Evolutionary conservation across 2,888 invertebrate species (phyloP), one percentile per base, ranked within the genome.

Genomic region (Acronicta leporina): DNA sequence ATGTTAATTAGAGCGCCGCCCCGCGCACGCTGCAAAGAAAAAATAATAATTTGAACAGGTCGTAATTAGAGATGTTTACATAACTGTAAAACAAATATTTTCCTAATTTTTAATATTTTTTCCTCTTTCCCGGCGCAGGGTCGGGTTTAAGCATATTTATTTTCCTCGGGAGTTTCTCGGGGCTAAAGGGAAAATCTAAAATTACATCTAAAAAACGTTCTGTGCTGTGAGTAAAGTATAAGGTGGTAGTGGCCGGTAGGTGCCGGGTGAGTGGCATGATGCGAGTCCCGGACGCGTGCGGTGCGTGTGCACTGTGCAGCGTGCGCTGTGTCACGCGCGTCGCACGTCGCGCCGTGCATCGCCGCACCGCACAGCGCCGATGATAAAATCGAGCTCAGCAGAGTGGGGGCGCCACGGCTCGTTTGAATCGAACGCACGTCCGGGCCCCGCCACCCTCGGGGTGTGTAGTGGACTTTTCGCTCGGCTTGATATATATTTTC

Each of bases 41-140:
- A 93, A 92, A 92, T 87, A 89, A 92, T 92, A 92, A 94, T 93
- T 93, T 92, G 91, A 92, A 92, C 92, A 91, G 89, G 90, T 89
- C 92, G 93, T 93, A 94, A 94, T 94, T 93, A 94, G 91, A 94
- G 91, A 92, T 93, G 94, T 94, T 94, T 92, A 91, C 92, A 90
- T 89, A 92, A 92, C 90, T 90, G 92, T 91, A 87, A 92, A 91
- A 92, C 91, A 94, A 94, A 94, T 94, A 94, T 94, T 94, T 94
- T 90, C 89, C 88, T 91, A 92, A 92, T 91, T 92, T 92, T 93
- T 86, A 89, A 92, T 89, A 90, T 91, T 91, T 91, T 92, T 92
- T 89, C 88, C 87, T 87, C 86, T 81, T 87, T 84, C 81, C 84
- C 81, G 84, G 82, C 83, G 82, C 80, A 84, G 88, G 89, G 90